Evolutionary conservation across 2,888 invertebrate species (phyloP), one percentile per base, ranked within the genome.

Genomic region (Tenthredo mesomela): DNA sequence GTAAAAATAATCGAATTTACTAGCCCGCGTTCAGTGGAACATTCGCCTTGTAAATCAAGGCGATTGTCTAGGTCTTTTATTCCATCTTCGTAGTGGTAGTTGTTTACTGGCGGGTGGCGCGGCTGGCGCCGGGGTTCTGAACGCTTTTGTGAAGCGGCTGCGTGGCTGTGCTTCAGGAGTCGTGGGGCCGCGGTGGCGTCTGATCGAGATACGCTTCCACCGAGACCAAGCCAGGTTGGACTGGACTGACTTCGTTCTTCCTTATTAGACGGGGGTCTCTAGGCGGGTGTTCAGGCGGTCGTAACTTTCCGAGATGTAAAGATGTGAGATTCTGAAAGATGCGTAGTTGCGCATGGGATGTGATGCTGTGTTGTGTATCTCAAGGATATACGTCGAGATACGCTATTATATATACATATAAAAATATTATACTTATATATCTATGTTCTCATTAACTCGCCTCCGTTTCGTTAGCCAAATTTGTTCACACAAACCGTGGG

Each of bases 11-110:
- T 61, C 58, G 61, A 21, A 80, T 47, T 33, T 21, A 80, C 33
- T n/a, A 61, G 21, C 21, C 80, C 50, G 58, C 21, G 58, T 61
- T 61, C 80, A 18, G n/a, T 80, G 80, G 37, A 80, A 80, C 80
- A 61, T 80, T 80, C 82, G 67, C 82, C 82, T 82, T 82, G 82
- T 82, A 82, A 82, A 82, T 82, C 82, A 82, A 82, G 82, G 65
- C 82, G 82, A 82, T 82, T 82, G 82, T 82, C 82, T 70, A 82
- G 82, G 47, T 82, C 82, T 82, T 70, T 82, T 82, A 82, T 82
- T 82, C 82, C 82, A 50, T 82, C 82, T 82, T 70, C 82, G 25
- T 29, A 58, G 82, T 67, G 50, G 82, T 82, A 70, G 82, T 82
- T 82, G 82, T 82, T 82, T 82, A 82, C 82, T 82, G 82, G 50